Evolutionary conservation across 2,797 vertebrate species (phyloP).

Genomic region (Leptoclinus maculatus): DNA sequence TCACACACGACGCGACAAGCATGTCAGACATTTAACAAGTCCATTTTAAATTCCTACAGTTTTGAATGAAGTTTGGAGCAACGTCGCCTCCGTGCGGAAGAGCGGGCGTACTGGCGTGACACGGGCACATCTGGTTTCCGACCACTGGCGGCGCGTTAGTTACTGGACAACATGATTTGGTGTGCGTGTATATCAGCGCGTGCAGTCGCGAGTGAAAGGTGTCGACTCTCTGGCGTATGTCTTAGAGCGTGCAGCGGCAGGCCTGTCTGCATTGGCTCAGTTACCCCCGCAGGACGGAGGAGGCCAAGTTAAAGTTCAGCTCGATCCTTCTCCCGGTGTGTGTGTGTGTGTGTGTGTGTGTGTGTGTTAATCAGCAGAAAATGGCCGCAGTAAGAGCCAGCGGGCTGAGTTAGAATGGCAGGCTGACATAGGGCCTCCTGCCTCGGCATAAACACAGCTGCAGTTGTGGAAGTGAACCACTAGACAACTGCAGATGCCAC

Average conservation of each 20-base stretch:
- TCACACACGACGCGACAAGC: not conserved
- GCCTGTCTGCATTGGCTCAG: constrained; percentile 19
- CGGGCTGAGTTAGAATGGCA: constrained; percentile 53
- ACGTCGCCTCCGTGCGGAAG: not conserved
- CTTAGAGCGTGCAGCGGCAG: constrained; percentile 3
- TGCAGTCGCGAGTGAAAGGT: constrained; percentile 28
- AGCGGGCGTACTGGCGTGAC: constrained; percentile 2
- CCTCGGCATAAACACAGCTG: constrained; percentile 37
- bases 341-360: constrained; percentile 17
- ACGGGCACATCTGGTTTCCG: not conserved
- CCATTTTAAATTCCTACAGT: not conserved
- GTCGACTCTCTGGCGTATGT: constrained; percentile 22
- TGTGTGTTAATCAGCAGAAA: constrained; percentile 80
- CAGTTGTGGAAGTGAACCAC: constrained; percentile 3
- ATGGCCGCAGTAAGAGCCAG: constrained; percentile 76
- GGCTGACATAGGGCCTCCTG: constrained; percentile 68
- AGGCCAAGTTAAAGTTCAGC: constrained; percentile 73
- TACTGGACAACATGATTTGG: not conserved
- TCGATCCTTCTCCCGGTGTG: constrained; percentile 28
- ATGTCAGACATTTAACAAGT: not conserved
- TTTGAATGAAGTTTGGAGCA: constrained; percentile 42
- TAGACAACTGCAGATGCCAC: constrained; percentile 4
- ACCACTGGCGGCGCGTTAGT: constrained; percentile 25
- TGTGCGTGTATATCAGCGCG: not conserved
- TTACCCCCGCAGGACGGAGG: constrained; percentile 41